phyloP scores from a whole-genome alignment of 2,113 vertebrate genomes.

The Halichoerus grypus region DNA sequence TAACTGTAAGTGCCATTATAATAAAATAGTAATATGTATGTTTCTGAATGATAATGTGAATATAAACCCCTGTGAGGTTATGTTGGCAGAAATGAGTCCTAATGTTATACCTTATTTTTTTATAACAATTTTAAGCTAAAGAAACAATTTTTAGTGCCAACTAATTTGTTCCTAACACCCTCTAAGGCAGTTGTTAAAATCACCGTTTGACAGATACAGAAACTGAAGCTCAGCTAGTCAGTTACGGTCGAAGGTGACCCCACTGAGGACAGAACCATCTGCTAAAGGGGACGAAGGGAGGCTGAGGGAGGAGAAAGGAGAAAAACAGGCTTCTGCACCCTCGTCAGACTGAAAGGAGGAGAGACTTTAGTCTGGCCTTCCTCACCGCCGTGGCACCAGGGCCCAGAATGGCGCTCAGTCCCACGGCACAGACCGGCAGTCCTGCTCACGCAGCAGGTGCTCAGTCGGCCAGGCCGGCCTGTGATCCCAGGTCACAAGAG shows the following conservation, averaged over 20 bases:
- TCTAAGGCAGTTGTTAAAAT: not conserved
- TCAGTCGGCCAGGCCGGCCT: not conserved
- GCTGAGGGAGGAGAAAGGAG: not conserved
- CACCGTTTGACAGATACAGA: not conserved
- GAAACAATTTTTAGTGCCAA: not conserved
- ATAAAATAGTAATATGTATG: not conserved
- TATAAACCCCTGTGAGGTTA: conserved; percentile 22
- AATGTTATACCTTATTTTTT: not conserved
- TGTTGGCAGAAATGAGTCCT: not conserved
- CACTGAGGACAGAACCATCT: not conserved
- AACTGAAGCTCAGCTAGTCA: not conserved
- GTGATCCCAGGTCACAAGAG: no score
- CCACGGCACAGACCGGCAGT: no score
- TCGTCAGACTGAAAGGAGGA: not conserved
- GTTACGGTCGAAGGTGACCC: not conserved
- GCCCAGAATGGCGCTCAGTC: no score
- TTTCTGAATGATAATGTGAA: conserved; percentile 19
- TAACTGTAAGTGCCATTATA: not conserved
- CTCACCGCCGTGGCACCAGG: not conserved
- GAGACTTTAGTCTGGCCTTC: no score
- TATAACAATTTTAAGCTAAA: not conserved
- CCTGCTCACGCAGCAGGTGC: not conserved
- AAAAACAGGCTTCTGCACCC: rapidly evolving
- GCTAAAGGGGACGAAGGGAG: not conserved
- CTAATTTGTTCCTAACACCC: not conserved